phyloP scores from a whole-genome alignment of 2,797 vertebrate species.

The Leptodactylus fallax region DNA sequence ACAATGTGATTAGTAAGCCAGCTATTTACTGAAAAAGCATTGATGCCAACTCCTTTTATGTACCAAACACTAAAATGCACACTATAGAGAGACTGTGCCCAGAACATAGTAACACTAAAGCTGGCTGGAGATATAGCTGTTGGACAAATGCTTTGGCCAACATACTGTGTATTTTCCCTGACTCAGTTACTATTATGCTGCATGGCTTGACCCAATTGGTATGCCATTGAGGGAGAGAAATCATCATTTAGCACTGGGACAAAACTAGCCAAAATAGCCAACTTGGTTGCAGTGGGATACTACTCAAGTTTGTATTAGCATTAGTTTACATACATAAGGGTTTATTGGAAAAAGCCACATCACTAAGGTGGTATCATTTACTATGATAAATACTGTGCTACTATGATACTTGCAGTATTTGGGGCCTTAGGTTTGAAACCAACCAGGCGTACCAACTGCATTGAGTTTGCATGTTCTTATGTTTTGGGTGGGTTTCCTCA shows the following conservation, averaged over 20 bases:
- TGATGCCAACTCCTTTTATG: not conserved
- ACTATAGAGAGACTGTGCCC: not conserved
- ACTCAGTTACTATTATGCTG: too few species aligned
- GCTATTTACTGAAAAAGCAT: not conserved
- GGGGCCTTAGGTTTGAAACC: not conserved
- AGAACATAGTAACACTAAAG: not conserved
- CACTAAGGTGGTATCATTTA: too few species aligned
- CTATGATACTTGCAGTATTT: not conserved
- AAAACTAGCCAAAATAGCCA: too few species aligned
- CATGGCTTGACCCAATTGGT: not conserved
- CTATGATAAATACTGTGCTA: too few species aligned
- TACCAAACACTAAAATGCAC: not conserved
- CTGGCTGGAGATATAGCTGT: not conserved
- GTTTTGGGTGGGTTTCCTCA: too few species aligned
- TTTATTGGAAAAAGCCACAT: too few species aligned
- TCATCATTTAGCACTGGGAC: not conserved
- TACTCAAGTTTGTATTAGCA: too few species aligned
- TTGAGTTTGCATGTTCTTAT: not conserved
- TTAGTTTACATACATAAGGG: too few species aligned
- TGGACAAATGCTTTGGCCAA: not conserved
- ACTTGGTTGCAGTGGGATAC: too few species aligned
- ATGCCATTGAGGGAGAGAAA: not conserved
- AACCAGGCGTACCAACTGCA: too few species aligned
- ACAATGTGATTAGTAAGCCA: not conserved
- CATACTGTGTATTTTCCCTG: not conserved